phyloP scores from a whole-genome alignment of 2,888 invertebrate genomes.

The Phorcus lineatus region DNA sequence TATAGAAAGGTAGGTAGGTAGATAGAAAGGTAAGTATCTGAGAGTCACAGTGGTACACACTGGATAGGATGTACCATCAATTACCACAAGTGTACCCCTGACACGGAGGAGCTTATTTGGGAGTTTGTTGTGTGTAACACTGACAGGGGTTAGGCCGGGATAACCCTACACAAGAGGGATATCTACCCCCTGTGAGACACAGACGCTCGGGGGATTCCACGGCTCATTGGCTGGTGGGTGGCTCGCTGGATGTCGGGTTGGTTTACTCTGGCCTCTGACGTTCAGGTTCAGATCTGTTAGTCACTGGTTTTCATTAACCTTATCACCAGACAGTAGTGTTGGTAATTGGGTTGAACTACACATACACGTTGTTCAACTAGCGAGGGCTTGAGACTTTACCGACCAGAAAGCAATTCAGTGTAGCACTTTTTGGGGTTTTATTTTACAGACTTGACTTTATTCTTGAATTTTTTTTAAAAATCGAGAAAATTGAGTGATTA shows the following conservation, averaged over 20 bases:
- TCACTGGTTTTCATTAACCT: neutral
- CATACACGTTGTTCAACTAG: too few relatives aligned
- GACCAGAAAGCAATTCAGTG: too few relatives aligned
- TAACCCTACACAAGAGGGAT: neutral
- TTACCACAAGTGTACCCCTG: neutral
- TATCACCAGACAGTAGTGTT: too few relatives aligned
- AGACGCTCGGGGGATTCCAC: neutral
- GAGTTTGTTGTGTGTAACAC: neutral
- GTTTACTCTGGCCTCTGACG: neutral
- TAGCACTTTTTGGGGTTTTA: too few relatives aligned
- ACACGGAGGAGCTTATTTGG: neutral
- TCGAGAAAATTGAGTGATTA: too few relatives aligned
- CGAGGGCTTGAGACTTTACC: too few relatives aligned
- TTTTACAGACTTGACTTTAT: too few relatives aligned
- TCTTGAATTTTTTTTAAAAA: too few relatives aligned
- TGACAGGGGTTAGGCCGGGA: constrained; percentile 1
- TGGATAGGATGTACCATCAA: neutral
- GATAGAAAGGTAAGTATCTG: too few relatives aligned
- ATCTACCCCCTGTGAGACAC: neutral
- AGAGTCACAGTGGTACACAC: too few relatives aligned
- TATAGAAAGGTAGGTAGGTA: too few relatives aligned
- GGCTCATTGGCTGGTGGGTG: neutral
- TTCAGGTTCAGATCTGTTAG: neutral
- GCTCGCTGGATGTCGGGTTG: neutral
- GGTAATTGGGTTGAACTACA: too few relatives aligned